Percentiles rank a stretch among this genome's conserved stretches.
Conservation (phyloP, 2,888 invertebrate species). For the Eremobia ochroleuca region DNA sequence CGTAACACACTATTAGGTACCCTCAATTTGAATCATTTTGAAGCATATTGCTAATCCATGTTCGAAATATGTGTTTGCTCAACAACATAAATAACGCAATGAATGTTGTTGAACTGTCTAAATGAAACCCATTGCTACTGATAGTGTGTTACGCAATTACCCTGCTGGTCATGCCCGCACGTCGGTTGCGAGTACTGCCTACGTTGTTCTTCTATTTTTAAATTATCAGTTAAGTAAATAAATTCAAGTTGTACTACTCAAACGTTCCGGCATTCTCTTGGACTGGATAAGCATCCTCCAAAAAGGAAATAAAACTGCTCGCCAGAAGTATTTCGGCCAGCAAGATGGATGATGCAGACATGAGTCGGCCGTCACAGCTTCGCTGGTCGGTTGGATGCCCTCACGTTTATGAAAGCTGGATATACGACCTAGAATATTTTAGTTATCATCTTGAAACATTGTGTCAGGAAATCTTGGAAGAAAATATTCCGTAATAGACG, state of each 20-base stretch:
- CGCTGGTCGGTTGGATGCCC: background rate
- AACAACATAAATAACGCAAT: too few relatives aligned
- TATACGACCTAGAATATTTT: constrained; percentile 9
- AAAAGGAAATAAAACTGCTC: constrained; percentile 44
- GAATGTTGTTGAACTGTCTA: too few relatives aligned
- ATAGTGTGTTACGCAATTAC: too few relatives aligned
- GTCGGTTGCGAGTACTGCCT: too few relatives aligned
- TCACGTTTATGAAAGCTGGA: constrained; percentile 15
- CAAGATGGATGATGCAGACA: constrained; percentile 47
- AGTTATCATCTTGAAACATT: background rate
- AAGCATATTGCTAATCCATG: too few relatives aligned
- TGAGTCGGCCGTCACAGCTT: constrained; percentile 30
- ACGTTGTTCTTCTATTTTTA: too few relatives aligned
- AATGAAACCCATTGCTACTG: too few relatives aligned
- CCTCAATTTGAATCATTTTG: too few relatives aligned
- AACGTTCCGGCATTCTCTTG: background rate
- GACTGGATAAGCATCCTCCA: constrained; percentile 17
- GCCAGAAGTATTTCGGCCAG: constrained; percentile 32
- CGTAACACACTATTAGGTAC: too few relatives aligned
- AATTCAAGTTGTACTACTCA: background rate
- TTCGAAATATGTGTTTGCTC: too few relatives aligned
- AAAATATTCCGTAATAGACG: background rate
- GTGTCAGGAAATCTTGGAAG: background rate
- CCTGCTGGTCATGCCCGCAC: too few relatives aligned
- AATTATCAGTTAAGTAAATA: background rate